Percentiles rank a stretch among this genome's conserved stretches.
Evolutionary conservation across 2,888 invertebrate genomes (phyloP).

Genomic region (Temnothorax unifasciatus): DNA sequence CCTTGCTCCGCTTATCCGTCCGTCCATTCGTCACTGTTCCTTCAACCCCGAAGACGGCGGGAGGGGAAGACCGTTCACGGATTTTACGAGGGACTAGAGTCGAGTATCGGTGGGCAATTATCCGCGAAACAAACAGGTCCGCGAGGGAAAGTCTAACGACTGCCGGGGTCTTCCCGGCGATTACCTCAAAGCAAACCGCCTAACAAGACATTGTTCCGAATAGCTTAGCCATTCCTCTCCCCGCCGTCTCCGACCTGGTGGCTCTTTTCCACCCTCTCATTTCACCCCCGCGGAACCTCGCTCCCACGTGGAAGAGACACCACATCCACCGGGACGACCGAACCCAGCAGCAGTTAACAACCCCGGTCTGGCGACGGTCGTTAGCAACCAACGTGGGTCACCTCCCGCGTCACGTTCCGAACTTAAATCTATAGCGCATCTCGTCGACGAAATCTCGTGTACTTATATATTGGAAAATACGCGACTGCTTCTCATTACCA

Average conservation of each 20-base stretch:
- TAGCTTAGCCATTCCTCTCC: slow-evolving; percentile 81
- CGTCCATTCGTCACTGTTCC: slow-evolving; percentile 19
- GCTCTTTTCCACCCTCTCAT: slow-evolving; percentile 76
- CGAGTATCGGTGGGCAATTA: slow-evolving; percentile 79
- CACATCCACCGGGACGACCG: slow-evolving; percentile 73
- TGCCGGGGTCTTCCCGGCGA: slow-evolving; percentile 81
- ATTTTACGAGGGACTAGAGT: slow-evolving; percentile 77
- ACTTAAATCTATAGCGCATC: slow-evolving; percentile 70
- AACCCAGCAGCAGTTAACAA: slow-evolving; percentile 83
- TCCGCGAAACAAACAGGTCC: slow-evolving; percentile 79
- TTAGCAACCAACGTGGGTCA: slow-evolving; percentile 80
- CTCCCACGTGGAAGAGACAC: slow-evolving; percentile 71
- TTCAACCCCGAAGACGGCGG: slow-evolving; percentile 60
- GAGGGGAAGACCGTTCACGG: slow-evolving; percentile 72
- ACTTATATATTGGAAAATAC: not conserved
- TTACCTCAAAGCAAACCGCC: slow-evolving; percentile 84
- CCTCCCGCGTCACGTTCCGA: slow-evolving; percentile 65
- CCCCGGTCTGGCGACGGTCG: slow-evolving; percentile 83
- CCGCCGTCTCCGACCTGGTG: slow-evolving; percentile 47
- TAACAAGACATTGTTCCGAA: slow-evolving; percentile 85
- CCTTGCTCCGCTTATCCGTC: slow-evolving; percentile 17
- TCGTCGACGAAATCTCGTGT: slow-evolving; percentile 41
- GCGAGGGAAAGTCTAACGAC: slow-evolving; percentile 80
- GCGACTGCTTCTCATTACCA: not conserved
- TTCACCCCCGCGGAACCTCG: slow-evolving; percentile 69